Base-by-base conservation (phyloP, 2,113 vertebrate species). In the Phaethornis superciliosus region DNA sequence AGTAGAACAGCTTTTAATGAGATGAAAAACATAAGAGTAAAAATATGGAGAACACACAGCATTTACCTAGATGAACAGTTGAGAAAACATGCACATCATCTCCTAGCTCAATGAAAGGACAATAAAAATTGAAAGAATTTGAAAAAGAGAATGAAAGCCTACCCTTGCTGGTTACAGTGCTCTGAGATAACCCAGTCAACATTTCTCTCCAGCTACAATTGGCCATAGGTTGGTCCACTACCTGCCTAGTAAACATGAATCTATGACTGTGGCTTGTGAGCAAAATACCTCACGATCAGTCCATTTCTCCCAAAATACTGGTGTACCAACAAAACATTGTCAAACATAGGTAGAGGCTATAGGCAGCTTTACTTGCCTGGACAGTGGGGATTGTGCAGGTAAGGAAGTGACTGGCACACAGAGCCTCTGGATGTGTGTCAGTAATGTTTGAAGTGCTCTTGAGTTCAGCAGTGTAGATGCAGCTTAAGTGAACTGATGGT, bases 401-500 rank as follows among this genome's bases (percentile, higher is more conserved):
- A 10, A 56, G 9, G 6, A 12, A 40, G 40, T 40, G n/a, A 13
- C 12, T 10, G 32, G 27, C 60, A 67, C 17, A 5, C 1, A 14
- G 56, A 1, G 60, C 44, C 54, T 84, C 42, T 7, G 3, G 2
- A 42, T 22, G 56, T 5, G 19, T 18, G 27, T 17, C 52, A 84
- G 69, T 1, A 15, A 28, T n/a, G 2, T 19, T 51, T 40, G 51
- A 69, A 35, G 68, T 7, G 28, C 72, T 46, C 62, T 28, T 4
- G 16, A 46, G 81, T 44, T 85, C 75, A 76, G 78, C 54, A 58
- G 49, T 4, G 49, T 19, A 68, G 54, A 64, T n/a, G 65, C 54
- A 68, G 62, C 63, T 96, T 72, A 75, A 56, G 9, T 80, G 87
- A 93, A 87, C 44, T 33, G 58, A 56, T 27, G 58, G 75, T 81